Percentiles rank a stretch among this genome's conserved stretches.
Evolutionary conservation across 1,140 invertebrate genomes (phyloP).

Genomic region (Stegodyphus dumicola): DNA sequence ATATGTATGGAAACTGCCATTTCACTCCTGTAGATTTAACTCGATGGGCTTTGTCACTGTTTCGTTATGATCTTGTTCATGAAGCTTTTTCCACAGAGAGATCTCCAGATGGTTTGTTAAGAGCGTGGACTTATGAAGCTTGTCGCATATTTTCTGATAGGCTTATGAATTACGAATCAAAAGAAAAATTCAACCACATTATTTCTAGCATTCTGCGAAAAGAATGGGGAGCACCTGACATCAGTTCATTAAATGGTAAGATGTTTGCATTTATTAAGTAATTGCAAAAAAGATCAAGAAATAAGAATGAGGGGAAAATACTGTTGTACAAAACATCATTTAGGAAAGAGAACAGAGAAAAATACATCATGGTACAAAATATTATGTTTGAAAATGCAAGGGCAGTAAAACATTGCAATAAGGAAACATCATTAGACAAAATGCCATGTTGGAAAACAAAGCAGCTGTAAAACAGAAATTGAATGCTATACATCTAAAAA

Average conservation of each 20-base stretch:
- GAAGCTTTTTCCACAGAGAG: slow-evolving; percentile 42
- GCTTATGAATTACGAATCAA: slow-evolving; percentile 77
- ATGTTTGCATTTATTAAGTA: too few species aligned
- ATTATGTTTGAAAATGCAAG: too few species aligned
- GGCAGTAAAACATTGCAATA: too few species aligned
- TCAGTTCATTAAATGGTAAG: slow-evolving; percentile 68
- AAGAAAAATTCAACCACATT: slow-evolving; percentile 76
- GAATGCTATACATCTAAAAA: too few species aligned
- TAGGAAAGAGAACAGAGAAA: too few species aligned
- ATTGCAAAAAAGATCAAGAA: too few species aligned
- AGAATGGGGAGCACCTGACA: slow-evolving; percentile 70
- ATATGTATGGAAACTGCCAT: slow-evolving; percentile 75
- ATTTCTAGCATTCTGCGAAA: slow-evolving; percentile 71
- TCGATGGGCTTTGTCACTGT: slow-evolving; percentile 77
- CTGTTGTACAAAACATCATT: too few species aligned
- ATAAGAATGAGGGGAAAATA: too few species aligned
- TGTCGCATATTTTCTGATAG: slow-evolving; percentile 82
- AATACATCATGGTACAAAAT: too few species aligned
- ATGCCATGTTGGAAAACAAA: too few species aligned
- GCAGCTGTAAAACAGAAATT: too few species aligned
- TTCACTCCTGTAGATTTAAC: slow-evolving; percentile 80
- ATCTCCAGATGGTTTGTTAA: slow-evolving; percentile 65
- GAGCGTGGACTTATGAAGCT: slow-evolving; percentile 81
- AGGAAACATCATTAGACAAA: too few species aligned
- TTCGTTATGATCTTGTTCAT: slow-evolving; percentile 72